Base-by-base conservation (phyloP, 2,888 invertebrate species). In the Tetragonula carbonaria region DNA sequence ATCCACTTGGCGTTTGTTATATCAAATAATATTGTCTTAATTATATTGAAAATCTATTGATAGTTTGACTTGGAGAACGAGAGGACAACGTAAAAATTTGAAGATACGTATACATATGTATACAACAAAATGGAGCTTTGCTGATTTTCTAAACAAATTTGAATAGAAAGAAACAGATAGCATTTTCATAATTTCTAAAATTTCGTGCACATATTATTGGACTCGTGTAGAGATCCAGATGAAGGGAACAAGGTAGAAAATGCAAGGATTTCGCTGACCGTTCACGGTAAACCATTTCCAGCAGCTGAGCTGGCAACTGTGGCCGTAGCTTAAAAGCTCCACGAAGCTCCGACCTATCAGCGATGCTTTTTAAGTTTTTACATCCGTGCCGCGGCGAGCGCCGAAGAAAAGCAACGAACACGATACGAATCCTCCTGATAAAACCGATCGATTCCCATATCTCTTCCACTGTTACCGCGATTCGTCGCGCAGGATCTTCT, bases 281-380 rank as follows among this genome's bases (percentile, higher is more conserved):
- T 80, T 84, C 68, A 62, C 73, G 65, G 75, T 70, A 53, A 81
- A 75, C 74, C 76, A 82, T 88, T 87, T 87, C 76, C 78, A 80
- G 72, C 79, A 71, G 84, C 80, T 80, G 82, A 85, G 82, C 74
- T 74, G 78, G 78, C 76, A 79, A 78, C 79, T 57, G 28, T 28
- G 79, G 51, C 67, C 73, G 59, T 75, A 51, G 78, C 80, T 78
- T 82, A 73, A 87, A 84, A 78, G 70, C 76, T 75, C 67, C 62
- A 59, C n/a, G 70, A 87, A 80, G 72, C 78, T 53, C 57, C 23
- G 55, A 67, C 62, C 76, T 55, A 79, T 80, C 78, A 62, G 57
- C 65, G 65, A 72, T 65, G 74, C 81, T 83, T 78, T 78, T 53
- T 28, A 45, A 74, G 45, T 63, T 78, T 78, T 74, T 76, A 68